Percentiles rank a stretch among this genome's conserved stretches.
Evolutionary conservation across 2,797 vertebrate genomes (phyloP).

Genomic region (Myripristis jacobus): DNA sequence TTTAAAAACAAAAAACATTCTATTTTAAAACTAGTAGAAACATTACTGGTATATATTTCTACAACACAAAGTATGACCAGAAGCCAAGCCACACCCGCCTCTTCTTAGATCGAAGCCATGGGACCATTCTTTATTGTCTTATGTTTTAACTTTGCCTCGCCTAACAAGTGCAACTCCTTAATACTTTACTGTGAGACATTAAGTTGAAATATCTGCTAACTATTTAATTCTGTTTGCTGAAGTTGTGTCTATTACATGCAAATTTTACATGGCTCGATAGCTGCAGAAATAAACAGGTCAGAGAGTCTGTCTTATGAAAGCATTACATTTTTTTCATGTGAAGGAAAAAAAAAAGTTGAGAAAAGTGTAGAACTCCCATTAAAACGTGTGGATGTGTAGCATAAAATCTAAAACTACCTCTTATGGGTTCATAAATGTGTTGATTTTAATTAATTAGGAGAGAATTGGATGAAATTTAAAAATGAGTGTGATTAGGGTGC

Average conservation of each 20-base stretch:
- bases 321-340: neutral
- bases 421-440: neutral
- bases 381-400: neutral
- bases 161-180: slow-evolving; percentile 3
- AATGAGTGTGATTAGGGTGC: neutral
- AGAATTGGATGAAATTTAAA: neutral
- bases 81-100: neutral
- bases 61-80: slow-evolving; percentile 3
- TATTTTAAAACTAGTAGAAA: neutral
- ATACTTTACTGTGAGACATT: slow-evolving; percentile 6
- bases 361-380: neutral
- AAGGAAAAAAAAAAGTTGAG: neutral
- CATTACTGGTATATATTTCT: neutral
- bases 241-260: neutral
- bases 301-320: neutral
- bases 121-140: slow-evolving; percentile 9
- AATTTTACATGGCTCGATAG: neutral
- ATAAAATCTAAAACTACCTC: neutral
- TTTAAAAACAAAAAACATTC: neutral
- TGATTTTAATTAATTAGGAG: slow-evolving; percentile 20
- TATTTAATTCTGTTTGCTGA: slow-evolving; percentile 1
- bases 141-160: slow-evolving; percentile 20
- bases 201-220: slow-evolving; percentile 27
- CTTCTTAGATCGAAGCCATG: slow-evolving; percentile 24
- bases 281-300: neutral